Conservation (phyloP, 2,113 vertebrate species). For the Bubo bubo region DNA sequence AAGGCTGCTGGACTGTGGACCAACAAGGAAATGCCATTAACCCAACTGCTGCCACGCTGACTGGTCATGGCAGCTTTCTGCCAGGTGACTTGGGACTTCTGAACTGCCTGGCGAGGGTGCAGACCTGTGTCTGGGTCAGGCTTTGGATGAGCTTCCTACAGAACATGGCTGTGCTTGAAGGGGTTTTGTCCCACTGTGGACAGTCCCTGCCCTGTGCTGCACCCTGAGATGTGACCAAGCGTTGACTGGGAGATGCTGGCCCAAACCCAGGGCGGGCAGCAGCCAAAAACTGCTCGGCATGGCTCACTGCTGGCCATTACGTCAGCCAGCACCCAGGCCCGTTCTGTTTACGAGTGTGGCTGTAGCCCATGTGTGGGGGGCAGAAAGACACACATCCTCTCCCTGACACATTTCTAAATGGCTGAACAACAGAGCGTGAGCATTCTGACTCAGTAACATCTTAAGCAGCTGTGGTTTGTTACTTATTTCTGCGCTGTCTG, state of each 20-base stretch:
- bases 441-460: background rate
- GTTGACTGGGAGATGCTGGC: background rate
- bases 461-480: background rate
- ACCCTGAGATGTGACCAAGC: background rate
- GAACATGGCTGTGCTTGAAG: background rate
- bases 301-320: background rate
- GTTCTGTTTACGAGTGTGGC: background rate
- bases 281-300: fast-evolving
- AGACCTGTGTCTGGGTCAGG: background rate
- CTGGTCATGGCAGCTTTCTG: background rate
- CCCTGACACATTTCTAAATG: background rate
- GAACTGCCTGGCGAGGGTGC: background rate
- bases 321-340: background rate
- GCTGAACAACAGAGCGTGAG: background rate
- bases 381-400: background rate
- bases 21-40: background rate
- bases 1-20: too few species aligned
- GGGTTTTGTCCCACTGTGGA: background rate
- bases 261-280: background rate
- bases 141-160: background rate
- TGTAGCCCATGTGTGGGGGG: background rate
- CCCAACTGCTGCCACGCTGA: background rate
- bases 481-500: background rate
- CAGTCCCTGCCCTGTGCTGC: background rate
- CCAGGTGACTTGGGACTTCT: background rate